These are phyloP conservation scores for Euwallacea fornicatus DNA, from an alignment of 1,140 invertebrate genomes.

Conservation along the genomic window DNA sequence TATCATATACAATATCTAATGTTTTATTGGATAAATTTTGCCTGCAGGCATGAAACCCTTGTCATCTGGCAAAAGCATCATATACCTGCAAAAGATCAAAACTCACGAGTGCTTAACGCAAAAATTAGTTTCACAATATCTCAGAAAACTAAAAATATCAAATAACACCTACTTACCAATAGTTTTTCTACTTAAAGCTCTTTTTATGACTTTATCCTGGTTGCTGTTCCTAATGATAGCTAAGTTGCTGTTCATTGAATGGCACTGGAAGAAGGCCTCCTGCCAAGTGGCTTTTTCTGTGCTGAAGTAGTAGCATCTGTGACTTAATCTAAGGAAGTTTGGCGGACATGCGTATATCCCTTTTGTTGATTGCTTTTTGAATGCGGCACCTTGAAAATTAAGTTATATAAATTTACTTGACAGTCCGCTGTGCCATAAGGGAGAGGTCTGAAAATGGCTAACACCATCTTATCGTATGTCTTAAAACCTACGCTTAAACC, in stretches of 20 bases:
- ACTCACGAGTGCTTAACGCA: background rate
- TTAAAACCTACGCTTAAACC: no score
- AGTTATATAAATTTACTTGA: no score
- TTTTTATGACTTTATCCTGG: constrained; percentile 69
- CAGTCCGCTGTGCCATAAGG: no score
- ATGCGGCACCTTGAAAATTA: no score
- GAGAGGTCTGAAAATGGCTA: no score
- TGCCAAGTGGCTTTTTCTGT: constrained; percentile 68
- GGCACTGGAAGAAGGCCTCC: constrained; percentile 71
- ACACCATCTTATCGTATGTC: no score
- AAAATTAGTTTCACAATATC: background rate
- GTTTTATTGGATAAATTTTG: no score
- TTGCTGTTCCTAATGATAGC: constrained; percentile 66
- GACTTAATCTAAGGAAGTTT: constrained; percentile 69
- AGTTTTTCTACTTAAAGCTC: constrained; percentile 65
- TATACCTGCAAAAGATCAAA: background rate
- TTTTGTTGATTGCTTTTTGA: no score
- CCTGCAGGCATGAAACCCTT: no score
- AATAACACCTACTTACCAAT: constrained; percentile 56
- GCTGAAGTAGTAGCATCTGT: constrained; percentile 76
- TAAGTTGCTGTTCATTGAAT: constrained; percentile 66
- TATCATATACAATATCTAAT: no score
- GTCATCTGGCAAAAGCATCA: no score
- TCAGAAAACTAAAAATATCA: background rate
- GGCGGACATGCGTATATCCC: constrained; percentile 59